These are phyloP conservation scores for Sicus ferrugineus DNA, from an alignment of 2,888 invertebrate genomes.

Conservation along the genomic window DNA sequence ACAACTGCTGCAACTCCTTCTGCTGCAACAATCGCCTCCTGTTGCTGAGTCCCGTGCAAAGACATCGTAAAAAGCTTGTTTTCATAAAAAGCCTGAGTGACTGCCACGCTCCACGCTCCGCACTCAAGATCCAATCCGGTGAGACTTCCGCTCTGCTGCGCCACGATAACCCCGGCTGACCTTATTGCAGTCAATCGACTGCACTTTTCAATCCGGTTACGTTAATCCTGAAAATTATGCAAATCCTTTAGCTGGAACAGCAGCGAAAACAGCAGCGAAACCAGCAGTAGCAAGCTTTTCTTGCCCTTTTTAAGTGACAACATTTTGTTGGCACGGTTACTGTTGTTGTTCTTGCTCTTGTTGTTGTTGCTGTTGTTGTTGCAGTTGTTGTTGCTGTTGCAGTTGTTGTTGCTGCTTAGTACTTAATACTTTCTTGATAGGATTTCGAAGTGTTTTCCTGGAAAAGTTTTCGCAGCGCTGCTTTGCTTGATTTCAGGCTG, in stretches of 20 bases:
- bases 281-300: neutral
- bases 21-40: too few species aligned
- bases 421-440: too few species aligned
- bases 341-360: neutral
- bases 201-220: slow-evolving; percentile 29
- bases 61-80: too few species aligned
- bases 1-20: too few species aligned
- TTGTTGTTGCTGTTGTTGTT: neutral
- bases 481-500: neutral
- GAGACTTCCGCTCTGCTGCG: neutral
- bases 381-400: too few species aligned
- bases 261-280: neutral
- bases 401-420: too few species aligned
- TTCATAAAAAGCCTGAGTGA: too few species aligned
- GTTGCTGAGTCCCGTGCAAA: too few species aligned
- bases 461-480: neutral
- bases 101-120: too few species aligned
- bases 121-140: too few species aligned
- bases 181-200: slow-evolving; percentile 25
- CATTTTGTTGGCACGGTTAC: neutral
- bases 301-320: neutral
- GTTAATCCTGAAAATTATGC: slow-evolving; percentile 32
- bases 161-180: neutral
- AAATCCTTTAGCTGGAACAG: slow-evolving; percentile 21
- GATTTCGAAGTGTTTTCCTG: too few species aligned